Base-by-base conservation (phyloP, 2,888 invertebrate genomes). In the Chaetogeoica ovagalla region DNA sequence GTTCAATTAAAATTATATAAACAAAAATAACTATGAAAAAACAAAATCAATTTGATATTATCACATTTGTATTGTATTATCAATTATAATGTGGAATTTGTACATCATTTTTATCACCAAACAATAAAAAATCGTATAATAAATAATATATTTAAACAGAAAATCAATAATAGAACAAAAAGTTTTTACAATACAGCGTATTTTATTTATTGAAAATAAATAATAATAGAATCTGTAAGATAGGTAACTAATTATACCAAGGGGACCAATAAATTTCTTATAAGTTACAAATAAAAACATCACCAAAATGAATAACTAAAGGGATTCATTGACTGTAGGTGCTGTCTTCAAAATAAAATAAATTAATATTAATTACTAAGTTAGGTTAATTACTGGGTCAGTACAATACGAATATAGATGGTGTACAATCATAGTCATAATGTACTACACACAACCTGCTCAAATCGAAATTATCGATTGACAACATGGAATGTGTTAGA, bases 281-380 rank as follows among this genome's bases (percentile, higher is more conserved):
- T 23, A 77, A 37, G 30, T 60, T 71, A 70, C 55, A 63, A 70
- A 79, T 63, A 71, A 76, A 71, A 63, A 79, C 79, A 71, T 71
- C 79, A 79, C 71, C 79, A 70, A 79, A 79, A 70, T 71, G 57
- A 71, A 71, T 43, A n/a, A 79, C 37, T 63, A 63, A 55, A 52
- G 79, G 17, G 17, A 75, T 66, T 57, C 43, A 39, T 66, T 66
- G 37, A 57, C 65, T 39, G 65, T 30, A 79, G 43, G 43, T 59
- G 63, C n/a, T 57, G 71, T 71, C 71, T 63, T 79, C 65, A 57
- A 77, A 21, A 71, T 79, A 79, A 71, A 79, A 79, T 79, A 71
- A 79, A 71, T 79, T 71, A 79, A 79, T 65, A 65, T 57, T 79
- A 63, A 79, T 70, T 52, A 77, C 77, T 77, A 71, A n/a, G n/a